Evolutionary conservation across 2,113 vertebrate species (phyloP), one percentile per base, ranked within the genome.

Genomic region (Orthonyx spaldingii): DNA sequence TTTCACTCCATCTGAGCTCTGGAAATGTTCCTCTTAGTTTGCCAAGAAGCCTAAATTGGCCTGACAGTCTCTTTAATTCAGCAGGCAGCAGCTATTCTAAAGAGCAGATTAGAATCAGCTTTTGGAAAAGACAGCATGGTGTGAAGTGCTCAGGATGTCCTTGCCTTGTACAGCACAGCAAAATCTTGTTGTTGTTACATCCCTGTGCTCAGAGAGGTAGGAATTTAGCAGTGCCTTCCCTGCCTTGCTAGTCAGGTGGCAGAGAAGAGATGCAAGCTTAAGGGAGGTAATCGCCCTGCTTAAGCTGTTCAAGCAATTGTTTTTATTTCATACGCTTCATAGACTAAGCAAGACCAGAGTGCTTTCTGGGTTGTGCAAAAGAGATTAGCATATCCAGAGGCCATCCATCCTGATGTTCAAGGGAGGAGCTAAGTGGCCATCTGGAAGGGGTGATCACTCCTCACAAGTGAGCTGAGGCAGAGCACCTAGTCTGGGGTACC

Each of bases 311-410:
- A 35, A 30, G 22, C 17, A 77, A 4, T 52, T 70, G 11, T 64
- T 61, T 37, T 76, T 8, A 72, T 46, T 84, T 47, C 0, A 2
- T 61, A 46, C 0, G 1, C n/a, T 86, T 42, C 0, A 1, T 65
- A 41, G 17, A 24, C 6, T 37, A 39, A 26, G 44, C 6, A 53
- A 53, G n/a, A 78, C 27, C 11, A 30, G 3, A 46, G 24, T 74
- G 11, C 46, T 89, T 78, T 50, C 22, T 65, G 28, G 21, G 27
- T 64, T 84, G 53, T 90, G 41, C 37, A 33, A 26, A 84, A 64
- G 59, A 33, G 24, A 39, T 56, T 33, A 78, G 41, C 33, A 33
- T 30, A 81, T 80, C 35, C 59, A 56, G 26, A 68, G 44, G 30
- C 23, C 33, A 9, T 47, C n/a, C 21, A 11, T 53, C n/a, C 49